Percentiles rank a stretch among this genome's conserved stretches.
These are phyloP conservation scores for Hydrochoerus hydrochaeris DNA, from an alignment of 2,113 vertebrate genomes.

Conservation along the genomic window DNA sequence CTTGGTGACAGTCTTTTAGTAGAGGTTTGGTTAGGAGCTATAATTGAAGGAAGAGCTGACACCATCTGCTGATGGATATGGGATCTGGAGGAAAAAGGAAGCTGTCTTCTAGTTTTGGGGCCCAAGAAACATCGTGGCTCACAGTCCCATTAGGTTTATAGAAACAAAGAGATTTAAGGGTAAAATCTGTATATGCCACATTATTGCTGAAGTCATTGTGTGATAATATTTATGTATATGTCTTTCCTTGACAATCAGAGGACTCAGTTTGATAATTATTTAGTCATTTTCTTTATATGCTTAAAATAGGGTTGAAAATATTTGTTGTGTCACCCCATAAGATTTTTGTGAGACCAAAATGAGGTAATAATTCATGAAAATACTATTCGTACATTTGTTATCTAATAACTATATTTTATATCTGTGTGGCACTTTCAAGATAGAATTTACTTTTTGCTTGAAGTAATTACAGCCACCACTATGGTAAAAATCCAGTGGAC, in stretches of 20 bases:
- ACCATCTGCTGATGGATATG: background rate
- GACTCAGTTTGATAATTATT: background rate
- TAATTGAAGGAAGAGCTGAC: background rate
- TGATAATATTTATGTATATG: background rate
- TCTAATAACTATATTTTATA: background rate
- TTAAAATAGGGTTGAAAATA: background rate
- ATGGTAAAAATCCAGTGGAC: background rate
- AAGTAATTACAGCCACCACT: background rate
- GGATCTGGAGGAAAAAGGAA: background rate
- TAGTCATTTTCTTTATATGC: background rate
- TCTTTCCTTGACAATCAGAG: background rate
- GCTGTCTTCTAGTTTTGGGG: background rate
- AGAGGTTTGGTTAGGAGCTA: background rate
- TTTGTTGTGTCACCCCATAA: background rate
- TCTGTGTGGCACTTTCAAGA: background rate
- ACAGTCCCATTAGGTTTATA: background rate
- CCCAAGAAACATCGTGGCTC: background rate
- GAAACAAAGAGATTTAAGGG: background rate
- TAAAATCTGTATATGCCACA: background rate
- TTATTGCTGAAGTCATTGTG: background rate
- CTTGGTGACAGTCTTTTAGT: too few species aligned
- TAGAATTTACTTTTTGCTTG: background rate
- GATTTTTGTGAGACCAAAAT: background rate
- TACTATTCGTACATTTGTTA: background rate
- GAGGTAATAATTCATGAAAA: slow-evolving; percentile 1